Evolutionary conservation across 2,797 vertebrate species (phyloP).

Genomic region (Leptodactylus fallax): DNA sequence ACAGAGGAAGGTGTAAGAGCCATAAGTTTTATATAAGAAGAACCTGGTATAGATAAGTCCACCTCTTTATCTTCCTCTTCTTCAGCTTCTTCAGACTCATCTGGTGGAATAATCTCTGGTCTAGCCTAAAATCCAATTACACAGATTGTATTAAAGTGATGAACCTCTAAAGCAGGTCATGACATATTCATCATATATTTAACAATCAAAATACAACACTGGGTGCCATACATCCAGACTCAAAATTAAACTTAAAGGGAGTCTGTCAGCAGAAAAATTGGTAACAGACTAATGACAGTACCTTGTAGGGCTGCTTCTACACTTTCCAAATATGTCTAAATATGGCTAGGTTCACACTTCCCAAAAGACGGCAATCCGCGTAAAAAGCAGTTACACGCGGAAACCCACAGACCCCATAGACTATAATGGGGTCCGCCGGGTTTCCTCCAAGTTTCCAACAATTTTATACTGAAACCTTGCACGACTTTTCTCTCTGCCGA

Average conservation of each 20-base stretch:
- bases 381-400: too few relatives aligned
- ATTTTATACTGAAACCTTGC: too few relatives aligned
- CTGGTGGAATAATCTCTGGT: constrained; percentile 71
- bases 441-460: too few relatives aligned
- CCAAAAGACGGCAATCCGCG: too few relatives aligned
- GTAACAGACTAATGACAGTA: too few relatives aligned
- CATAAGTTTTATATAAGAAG: constrained; percentile 88
- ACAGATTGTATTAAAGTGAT: neutral
- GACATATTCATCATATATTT: neutral
- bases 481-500: too few relatives aligned
- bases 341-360: too few relatives aligned
- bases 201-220: neutral
- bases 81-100: constrained; percentile 72
- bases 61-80: constrained; percentile 77
- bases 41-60: constrained; percentile 85
- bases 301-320: too few relatives aligned
- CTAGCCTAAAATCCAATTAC: constrained; percentile 75
- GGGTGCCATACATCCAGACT: neutral
- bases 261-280: too few relatives aligned
- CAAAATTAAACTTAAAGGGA: neutral
- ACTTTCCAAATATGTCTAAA: too few relatives aligned
- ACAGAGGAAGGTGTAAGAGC: constrained; percentile 75
- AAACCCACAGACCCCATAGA: too few relatives aligned
- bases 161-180: neutral
- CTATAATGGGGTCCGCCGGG: too few relatives aligned